Base-by-base conservation (phyloP, 2,888 invertebrate genomes). In the Drosophila barbarae region DNA sequence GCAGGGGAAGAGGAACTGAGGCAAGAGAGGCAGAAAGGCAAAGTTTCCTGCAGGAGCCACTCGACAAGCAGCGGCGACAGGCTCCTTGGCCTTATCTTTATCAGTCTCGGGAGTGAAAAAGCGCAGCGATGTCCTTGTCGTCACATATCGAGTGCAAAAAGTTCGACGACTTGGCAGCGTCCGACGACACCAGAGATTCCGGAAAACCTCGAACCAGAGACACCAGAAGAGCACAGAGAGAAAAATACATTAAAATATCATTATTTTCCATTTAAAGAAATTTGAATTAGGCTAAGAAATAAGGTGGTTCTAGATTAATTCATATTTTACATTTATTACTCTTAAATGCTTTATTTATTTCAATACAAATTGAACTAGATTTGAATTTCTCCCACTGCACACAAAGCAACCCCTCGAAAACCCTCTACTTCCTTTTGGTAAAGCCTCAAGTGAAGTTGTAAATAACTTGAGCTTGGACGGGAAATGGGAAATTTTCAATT, bases 21-120 rank as follows among this genome's bases (percentile, higher is more conserved):
- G 50, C 60, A 50, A 34, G 60, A 44, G 54, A 65, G 49, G 44
- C 66, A 65, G 50, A 57, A 50, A 39, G 55, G 36, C 50, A 81
- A 78, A 76, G 71, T 77, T 81, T 70, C 66, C 63, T 51, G 69
- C 56, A 57, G 44, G 65, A 71, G 55, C 67, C 63, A 47, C 63
- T 73, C 55, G 50, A 56, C 74, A 41, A 23, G 44, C 15, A 57
- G 42, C 58, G 58, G 21, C 56, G 61, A 60, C 61, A 63, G 77
- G 72, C 77, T 76, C 70, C 74, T 73, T 71, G 76, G 74, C 71
- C 83, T 80, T 83, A 80, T 80, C 79, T 83, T 76, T 77, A 83
- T 79, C 79, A 80, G 77, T 77, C 72, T 58, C 65, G 66, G 66
- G 35, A 51, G 51, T 52, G 53, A 46, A 68, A 68, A 68, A 68